These are phyloP conservation scores for Noctua janthina DNA, from an alignment of 2,888 invertebrate species.

Conservation along the genomic window DNA sequence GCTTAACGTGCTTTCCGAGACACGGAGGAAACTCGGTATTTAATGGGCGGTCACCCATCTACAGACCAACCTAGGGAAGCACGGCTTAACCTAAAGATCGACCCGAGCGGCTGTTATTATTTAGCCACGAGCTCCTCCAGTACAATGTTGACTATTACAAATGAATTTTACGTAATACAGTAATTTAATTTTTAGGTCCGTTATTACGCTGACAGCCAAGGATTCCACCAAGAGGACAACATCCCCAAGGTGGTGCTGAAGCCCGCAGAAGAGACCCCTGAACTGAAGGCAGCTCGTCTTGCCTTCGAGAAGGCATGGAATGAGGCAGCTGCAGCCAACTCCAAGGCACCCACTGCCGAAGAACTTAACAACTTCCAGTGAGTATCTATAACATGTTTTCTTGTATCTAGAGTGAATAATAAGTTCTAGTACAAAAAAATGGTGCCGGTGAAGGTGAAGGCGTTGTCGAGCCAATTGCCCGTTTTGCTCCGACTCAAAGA, in stretches of 20 bases:
- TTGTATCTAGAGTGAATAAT: not conserved
- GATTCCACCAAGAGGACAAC: conserved; percentile 95
- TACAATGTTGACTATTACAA: too few relatives aligned
- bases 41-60: too few relatives aligned
- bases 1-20: too few relatives aligned
- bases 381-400: not conserved
- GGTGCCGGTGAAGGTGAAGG: not conserved
- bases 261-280: conserved; percentile 92
- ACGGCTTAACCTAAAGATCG: too few relatives aligned
- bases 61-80: too few relatives aligned
- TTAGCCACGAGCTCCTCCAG: too few relatives aligned
- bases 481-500: not conserved
- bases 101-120: too few relatives aligned
- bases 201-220: conserved; percentile 94
- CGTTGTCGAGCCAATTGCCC: not conserved
- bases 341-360: conserved; percentile 62
- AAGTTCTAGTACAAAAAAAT: not conserved
- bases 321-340: conserved; percentile 90
- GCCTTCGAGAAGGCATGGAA: conserved; percentile 93
- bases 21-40: too few relatives aligned
- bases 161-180: not conserved
- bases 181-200: conserved; percentile 85
- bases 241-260: conserved; percentile 91
- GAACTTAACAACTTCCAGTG: conserved; percentile 25
- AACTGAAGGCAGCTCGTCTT: conserved; percentile 92